Evolutionary conservation across 92 coral and sea anemone species (phyloP).

Genomic region (Epizoanthus ramosus): DNA sequence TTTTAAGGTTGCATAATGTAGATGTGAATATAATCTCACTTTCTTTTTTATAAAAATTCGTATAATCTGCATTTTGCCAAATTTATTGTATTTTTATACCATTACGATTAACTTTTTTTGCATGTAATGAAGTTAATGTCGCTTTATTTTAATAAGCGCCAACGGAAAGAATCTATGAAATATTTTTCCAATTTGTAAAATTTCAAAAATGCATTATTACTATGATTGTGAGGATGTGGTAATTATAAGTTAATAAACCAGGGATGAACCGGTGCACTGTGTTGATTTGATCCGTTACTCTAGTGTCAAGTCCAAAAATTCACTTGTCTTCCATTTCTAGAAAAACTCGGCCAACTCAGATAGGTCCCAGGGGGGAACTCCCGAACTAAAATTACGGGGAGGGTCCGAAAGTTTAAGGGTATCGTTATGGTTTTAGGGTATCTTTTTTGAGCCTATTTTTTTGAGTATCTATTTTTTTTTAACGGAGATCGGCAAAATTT

Average conservation of each 20-base stretch:
- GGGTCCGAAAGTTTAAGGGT: too few relatives aligned
- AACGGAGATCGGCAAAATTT: too few relatives aligned
- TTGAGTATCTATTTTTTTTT: too few relatives aligned
- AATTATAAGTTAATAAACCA: constrained; percentile 35
- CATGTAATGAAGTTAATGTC: constrained; percentile 23
- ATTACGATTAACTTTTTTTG: constrained; percentile 16
- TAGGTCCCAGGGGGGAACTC: too few relatives aligned
- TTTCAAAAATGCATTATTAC: constrained; percentile 33
- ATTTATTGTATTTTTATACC: constrained; percentile 1
- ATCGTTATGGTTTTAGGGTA: too few relatives aligned
- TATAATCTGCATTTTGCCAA: constrained; percentile 20
- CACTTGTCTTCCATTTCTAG: too few relatives aligned
- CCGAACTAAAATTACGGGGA: too few relatives aligned
- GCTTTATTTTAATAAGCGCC: constrained; percentile 13
- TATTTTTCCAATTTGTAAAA: constrained; percentile 40
- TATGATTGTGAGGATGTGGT: constrained; percentile 35
- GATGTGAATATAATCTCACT: constrained; percentile 41
- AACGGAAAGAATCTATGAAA: constrained; percentile 15
- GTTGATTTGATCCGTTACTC: neutral
- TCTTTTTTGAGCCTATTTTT: too few relatives aligned
- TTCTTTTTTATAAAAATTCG: constrained; percentile 5
- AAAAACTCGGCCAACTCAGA: too few relatives aligned
- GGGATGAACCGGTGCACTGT: constrained; percentile 24
- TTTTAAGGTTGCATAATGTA: constrained; percentile 29
- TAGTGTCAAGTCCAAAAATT: too few relatives aligned